Evolutionary conservation across 2,797 vertebrate genomes (phyloP), one percentile per base, ranked within the genome.

Genomic region (Sebastes diploproa): DNA sequence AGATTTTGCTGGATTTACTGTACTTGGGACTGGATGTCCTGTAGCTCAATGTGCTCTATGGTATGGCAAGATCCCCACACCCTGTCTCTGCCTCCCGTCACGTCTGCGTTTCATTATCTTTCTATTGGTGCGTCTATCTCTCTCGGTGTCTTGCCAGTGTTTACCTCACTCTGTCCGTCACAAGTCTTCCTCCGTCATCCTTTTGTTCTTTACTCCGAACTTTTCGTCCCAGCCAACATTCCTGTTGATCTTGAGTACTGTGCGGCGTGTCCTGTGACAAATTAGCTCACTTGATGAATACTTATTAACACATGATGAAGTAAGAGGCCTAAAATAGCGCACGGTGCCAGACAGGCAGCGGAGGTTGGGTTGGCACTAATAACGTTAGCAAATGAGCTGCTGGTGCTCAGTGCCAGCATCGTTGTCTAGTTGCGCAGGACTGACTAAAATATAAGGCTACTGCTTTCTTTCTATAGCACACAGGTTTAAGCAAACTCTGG

Each of bases 1-100:
- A 90, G 86, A 86, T 88, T 90, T 88, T 83, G 86, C 83, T 84
- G 86, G 90, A 92, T 94, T 94, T 92, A 90, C 86, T 94, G 85
- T 94, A 85, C 88, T 92, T 87, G 90, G 46, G 86, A 92, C 91
- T 88, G 69, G 84, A 89, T 90, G 88, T 90, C 81, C 88, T 84
- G 82, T 42, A 89, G 76, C 77, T 86, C 82, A 63, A 81, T 80
- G 83, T 72, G 69, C 84, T 86, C 77, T 67, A 83, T 79, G 68
- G 84, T 75, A 78, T 88, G 84, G 68, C 81, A 79, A 32, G 74
- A 83, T 87, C 80, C 70, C 77, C 60, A 38, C 59, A 4, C 75
- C 77, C 61, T 68, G 80, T 74, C 77, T 82, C 46, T 71, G 81
- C 75, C 25, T 77, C 80, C 80, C 32, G 5, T 54, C 4, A n/a